Conservation (phyloP, 2,888 invertebrate species). For the Heliconius hortense region DNA sequence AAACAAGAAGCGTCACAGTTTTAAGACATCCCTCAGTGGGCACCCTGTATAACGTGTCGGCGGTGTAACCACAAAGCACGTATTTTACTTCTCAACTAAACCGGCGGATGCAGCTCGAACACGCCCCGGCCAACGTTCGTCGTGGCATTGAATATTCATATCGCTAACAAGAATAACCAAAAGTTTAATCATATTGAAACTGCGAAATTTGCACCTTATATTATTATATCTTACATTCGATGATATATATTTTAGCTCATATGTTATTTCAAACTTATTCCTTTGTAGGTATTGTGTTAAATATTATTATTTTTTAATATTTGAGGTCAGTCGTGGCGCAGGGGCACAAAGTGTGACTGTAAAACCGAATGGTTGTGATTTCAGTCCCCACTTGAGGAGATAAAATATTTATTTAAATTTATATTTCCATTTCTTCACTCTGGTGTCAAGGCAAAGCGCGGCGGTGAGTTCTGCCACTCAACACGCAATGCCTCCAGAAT, state of each 20-base stretch:
- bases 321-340: neutral
- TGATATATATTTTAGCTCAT: neutral
- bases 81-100: slow-evolving; percentile 26
- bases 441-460: no score
- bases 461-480: no score
- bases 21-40: neutral
- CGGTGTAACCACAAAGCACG: slow-evolving; percentile 9
- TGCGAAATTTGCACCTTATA: slow-evolving; percentile 4
- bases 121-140: slow-evolving; percentile 13
- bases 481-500: no score
- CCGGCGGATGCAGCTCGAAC: slow-evolving; percentile 27
- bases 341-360: no score
- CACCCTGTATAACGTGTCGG: neutral
- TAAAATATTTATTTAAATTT: no score
- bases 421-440: no score
- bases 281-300: neutral
- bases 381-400: no score
- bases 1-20: neutral
- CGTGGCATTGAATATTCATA: slow-evolving; percentile 29
- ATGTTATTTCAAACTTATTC: neutral
- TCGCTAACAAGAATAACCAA: slow-evolving; percentile 21
- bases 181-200: slow-evolving; percentile 25
- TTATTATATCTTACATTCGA: neutral
- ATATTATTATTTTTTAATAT: neutral
- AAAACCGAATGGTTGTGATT: no score